Conservation (phyloP, 2,113 vertebrate species). For the Microtus richardsoni region DNA sequence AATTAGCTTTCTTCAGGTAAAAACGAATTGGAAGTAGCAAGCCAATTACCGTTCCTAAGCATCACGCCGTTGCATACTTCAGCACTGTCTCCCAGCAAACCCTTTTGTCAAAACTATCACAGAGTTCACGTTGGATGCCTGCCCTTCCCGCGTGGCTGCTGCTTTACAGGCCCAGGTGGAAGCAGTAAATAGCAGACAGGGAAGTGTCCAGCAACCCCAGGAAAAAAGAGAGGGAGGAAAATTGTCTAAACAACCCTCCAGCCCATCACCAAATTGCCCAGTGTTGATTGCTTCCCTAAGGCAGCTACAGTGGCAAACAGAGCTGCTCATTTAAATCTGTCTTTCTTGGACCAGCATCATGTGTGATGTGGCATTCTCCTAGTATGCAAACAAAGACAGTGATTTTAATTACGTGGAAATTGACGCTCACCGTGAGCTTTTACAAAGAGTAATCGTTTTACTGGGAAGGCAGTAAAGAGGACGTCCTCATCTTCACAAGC, state of each 20-base stretch:
- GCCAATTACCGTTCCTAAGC: not conserved
- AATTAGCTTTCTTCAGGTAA: not conserved
- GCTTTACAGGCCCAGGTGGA: not conserved
- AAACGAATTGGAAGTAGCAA: not conserved
- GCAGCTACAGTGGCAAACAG: not conserved
- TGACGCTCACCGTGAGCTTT: constrained; percentile 60
- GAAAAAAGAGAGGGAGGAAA: not conserved
- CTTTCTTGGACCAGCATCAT: constrained; percentile 9
- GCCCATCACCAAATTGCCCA: not conserved
- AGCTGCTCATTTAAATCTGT: constrained; percentile 20
- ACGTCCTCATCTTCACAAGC: constrained; percentile 42
- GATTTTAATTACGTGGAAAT: constrained; percentile 64
- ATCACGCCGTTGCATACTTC: not conserved
- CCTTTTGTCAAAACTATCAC: not conserved
- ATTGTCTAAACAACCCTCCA: not conserved
- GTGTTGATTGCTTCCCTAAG: not conserved
- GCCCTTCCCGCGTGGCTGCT: not conserved
- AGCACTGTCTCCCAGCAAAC: not conserved
- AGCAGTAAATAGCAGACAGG: not conserved
- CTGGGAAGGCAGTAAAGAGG: constrained; percentile 34
- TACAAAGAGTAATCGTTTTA: constrained; percentile 61
- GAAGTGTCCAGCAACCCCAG: not conserved
- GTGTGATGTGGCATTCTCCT: not conserved
- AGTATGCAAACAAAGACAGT: constrained; percentile 58
- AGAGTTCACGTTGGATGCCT: not conserved